Evolutionary conservation across 2,797 vertebrate species (phyloP).

Genomic region (Triplophysa bombifrons): DNA sequence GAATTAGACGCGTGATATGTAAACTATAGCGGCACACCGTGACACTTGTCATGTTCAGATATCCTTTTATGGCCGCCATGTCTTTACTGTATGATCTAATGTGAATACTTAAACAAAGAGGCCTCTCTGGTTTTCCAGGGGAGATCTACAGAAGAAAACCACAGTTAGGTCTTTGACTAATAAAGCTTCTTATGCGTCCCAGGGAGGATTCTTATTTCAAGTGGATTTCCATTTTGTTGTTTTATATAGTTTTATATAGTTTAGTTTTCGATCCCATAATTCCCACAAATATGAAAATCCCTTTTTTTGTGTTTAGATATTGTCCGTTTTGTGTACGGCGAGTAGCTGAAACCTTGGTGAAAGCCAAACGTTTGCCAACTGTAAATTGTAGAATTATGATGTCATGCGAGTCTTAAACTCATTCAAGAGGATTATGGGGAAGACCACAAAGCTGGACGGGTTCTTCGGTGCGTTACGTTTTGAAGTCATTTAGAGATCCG

Average conservation of each 20-base stretch:
- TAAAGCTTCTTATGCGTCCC: neutral
- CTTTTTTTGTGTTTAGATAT: too few species aligned
- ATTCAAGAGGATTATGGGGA: slow-evolving; percentile 14
- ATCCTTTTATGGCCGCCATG: slow-evolving; percentile 76
- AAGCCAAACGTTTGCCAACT: slow-evolving; percentile 1
- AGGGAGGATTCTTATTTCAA: neutral
- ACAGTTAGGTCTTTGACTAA: neutral
- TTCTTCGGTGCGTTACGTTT: neutral
- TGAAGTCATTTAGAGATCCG: slow-evolving; percentile 12
- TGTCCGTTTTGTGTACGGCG: neutral
- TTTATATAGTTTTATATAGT: too few species aligned
- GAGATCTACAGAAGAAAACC: neutral
- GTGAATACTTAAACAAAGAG: slow-evolving; percentile 32
- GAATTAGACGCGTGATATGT: slow-evolving; percentile 65
- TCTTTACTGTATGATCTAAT: slow-evolving; percentile 43
- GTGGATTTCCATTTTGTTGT: too few species aligned
- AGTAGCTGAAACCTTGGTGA: neutral
- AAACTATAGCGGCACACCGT: slow-evolving; percentile 64
- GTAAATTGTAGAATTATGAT: slow-evolving; percentile 25
- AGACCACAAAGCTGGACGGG: neutral
- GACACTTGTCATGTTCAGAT: slow-evolving; percentile 59
- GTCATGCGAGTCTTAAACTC: neutral
- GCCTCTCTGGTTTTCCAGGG: slow-evolving; percentile 17
- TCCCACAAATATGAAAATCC: too few species aligned
- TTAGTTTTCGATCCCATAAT: too few species aligned